phyloP scores from a whole-genome alignment of 2,113 vertebrate genomes.

The Redunca redunca region DNA sequence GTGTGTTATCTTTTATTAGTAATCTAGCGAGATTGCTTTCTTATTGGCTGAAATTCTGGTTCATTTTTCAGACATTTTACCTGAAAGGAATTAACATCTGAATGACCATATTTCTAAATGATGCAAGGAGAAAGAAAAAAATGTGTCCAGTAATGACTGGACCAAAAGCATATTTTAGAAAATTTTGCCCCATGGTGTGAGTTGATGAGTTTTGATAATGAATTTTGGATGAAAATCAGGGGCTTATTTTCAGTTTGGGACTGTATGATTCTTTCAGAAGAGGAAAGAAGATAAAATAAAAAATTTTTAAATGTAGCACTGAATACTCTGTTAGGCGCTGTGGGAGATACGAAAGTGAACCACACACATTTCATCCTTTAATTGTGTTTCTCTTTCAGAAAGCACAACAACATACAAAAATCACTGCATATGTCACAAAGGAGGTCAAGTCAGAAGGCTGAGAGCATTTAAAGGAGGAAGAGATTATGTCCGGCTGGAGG shows the following conservation, averaged over 20 bases:
- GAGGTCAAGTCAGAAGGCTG: background rate
- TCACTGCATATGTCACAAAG: background rate
- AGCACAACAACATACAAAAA: background rate
- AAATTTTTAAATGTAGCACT: background rate
- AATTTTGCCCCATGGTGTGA: background rate
- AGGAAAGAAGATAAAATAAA: background rate
- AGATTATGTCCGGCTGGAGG: background rate
- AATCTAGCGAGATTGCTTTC: background rate
- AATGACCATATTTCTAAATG: constrained; percentile 26
- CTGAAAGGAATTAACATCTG: background rate
- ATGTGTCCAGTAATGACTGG: background rate
- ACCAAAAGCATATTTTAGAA: background rate
- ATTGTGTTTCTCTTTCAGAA: background rate
- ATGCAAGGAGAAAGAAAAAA: background rate
- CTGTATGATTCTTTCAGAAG: background rate
- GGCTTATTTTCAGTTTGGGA: background rate
- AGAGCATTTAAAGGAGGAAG: background rate
- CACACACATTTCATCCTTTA: background rate
- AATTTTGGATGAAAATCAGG: constrained; percentile 1
- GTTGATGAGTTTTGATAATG: background rate
- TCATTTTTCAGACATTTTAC: constrained; percentile 5
- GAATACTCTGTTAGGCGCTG: background rate
- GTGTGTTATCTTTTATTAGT: background rate
- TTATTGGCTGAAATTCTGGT: background rate
- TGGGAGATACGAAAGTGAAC: background rate